Evolutionary conservation across 2,797 vertebrate genomes (phyloP).

Genomic region (Pristis pectinata): DNA sequence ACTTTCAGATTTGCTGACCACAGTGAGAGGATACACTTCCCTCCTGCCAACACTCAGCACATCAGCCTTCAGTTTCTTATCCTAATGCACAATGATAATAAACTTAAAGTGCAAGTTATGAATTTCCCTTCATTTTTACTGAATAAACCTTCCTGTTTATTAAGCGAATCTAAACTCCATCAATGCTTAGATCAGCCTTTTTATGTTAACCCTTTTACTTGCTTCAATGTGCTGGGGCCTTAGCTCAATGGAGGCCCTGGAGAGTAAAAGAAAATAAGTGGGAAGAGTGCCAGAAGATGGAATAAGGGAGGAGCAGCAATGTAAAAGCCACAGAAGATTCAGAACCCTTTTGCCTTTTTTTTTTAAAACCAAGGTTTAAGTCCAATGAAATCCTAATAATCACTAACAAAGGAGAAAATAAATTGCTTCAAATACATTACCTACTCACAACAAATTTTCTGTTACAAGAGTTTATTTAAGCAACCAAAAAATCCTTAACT

Average conservation of each 20-base stretch:
- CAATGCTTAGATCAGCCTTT: background rate
- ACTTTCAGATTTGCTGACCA: slow-evolving; percentile 20
- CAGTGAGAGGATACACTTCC: background rate
- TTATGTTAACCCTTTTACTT: background rate
- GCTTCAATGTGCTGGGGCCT: background rate
- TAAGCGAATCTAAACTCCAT: background rate
- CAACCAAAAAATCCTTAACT: background rate
- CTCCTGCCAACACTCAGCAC: background rate
- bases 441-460: background rate
- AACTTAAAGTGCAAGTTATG: background rate
- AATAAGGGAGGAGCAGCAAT: background rate
- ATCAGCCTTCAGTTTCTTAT: background rate
- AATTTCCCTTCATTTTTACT: background rate
- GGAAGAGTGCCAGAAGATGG: background rate
- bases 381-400: background rate
- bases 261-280: background rate
- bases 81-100: background rate
- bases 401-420: background rate
- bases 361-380: background rate
- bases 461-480: background rate
- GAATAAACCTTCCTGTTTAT: background rate
- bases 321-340: background rate
- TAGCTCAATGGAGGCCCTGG: background rate
- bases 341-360: background rate
- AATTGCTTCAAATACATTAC: background rate